Evolutionary conservation across 2,113 vertebrate species (phyloP).

Genomic region (Mustelus asterias): DNA sequence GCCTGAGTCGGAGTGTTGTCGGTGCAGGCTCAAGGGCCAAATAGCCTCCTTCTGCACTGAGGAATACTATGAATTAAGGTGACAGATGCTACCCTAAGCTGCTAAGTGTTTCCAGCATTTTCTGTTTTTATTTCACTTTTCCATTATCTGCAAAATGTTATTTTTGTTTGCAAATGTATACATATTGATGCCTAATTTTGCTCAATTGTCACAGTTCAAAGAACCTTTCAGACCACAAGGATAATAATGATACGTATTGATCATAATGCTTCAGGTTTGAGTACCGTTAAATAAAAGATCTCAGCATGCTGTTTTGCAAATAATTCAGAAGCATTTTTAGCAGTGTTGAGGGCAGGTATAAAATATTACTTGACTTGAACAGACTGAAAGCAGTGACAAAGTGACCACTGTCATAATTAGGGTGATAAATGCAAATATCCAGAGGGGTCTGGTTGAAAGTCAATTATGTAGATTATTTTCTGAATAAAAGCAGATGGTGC

Average conservation of each 20-base stretch:
- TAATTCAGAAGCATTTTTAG: neutral
- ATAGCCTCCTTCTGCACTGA: too few relatives aligned
- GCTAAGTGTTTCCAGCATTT: neutral
- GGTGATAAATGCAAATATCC: conserved; percentile 63
- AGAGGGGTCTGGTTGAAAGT: conserved; percentile 63
- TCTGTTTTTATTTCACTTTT: neutral
- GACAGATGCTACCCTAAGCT: neutral
- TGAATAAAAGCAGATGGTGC: conserved; percentile 66
- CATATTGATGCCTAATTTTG: neutral
- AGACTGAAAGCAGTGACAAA: conserved; percentile 55
- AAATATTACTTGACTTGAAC: conserved; percentile 30
- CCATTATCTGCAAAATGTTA: neutral
- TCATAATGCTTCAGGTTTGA: neutral
- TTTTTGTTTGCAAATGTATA: neutral
- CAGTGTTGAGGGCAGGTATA: neutral
- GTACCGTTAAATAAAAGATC: neutral
- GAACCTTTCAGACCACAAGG: neutral
- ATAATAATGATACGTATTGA: neutral
- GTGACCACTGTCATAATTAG: conserved; percentile 60
- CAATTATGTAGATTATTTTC: conserved; percentile 72
- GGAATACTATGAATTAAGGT: neutral
- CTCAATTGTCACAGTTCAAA: neutral
- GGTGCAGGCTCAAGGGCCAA: too few relatives aligned
- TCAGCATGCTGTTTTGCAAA: neutral
- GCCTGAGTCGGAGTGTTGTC: too few relatives aligned